phyloP scores from a whole-genome alignment of 2,797 vertebrate genomes.

The Sebastes oblongus region DNA sequence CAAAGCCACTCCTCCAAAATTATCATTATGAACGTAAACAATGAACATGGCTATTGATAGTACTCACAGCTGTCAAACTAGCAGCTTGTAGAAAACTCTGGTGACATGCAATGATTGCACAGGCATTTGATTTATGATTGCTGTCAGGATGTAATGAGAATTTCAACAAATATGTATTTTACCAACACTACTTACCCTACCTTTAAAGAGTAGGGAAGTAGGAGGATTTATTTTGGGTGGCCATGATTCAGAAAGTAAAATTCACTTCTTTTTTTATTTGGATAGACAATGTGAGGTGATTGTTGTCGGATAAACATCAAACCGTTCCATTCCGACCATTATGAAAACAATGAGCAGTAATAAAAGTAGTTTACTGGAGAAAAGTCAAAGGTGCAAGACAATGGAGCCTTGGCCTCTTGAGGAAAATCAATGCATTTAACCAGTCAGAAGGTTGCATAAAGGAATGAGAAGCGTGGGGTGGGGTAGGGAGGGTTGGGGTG shows the following conservation, averaged over 20 bases:
- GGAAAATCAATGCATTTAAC: not conserved
- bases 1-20: too few relatives aligned
- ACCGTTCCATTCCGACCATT: not conserved
- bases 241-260: not conserved
- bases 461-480: not conserved
- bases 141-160: too few relatives aligned
- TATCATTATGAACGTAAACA: too few relatives aligned
- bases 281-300: not conserved
- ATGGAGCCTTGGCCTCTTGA: not conserved
- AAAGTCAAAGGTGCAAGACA: not conserved
- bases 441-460: not conserved
- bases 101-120: too few relatives aligned
- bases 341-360: not conserved
- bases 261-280: not conserved
- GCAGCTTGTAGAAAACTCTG: too few relatives aligned
- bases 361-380: not conserved
- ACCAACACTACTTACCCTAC: too few relatives aligned
- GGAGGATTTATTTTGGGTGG: not conserved
- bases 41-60: too few relatives aligned
- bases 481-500: not conserved
- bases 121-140: too few relatives aligned
- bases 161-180: too few relatives aligned
- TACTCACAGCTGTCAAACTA: too few relatives aligned
- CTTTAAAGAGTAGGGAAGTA: not conserved
- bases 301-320: not conserved